Conservation (phyloP, 1,140 invertebrate species). For the Scylla paramamosain region DNA sequence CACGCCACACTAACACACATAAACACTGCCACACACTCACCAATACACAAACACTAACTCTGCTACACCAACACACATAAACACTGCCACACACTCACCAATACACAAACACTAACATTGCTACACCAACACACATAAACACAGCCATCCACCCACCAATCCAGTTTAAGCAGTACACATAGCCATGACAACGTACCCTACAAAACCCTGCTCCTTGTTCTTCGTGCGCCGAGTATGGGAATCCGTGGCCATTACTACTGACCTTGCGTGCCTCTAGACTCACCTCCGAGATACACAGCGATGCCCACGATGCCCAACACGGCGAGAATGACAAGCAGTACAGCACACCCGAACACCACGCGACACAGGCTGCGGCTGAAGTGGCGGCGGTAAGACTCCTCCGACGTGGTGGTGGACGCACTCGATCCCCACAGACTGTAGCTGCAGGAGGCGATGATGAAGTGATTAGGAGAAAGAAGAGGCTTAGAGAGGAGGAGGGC, state of each 20-base stretch:
- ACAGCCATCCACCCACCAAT: not conserved
- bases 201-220: too few relatives aligned
- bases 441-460: constrained; percentile 55
- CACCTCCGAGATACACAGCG: constrained; percentile 88
- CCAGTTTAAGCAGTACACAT: too few relatives aligned
- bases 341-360: constrained; percentile 85
- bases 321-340: constrained; percentile 86
- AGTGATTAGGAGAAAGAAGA: too few relatives aligned
- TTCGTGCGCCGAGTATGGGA: too few relatives aligned
- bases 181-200: too few relatives aligned
- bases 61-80: not conserved
- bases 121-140: not conserved
- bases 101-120: not conserved
- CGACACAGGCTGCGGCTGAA: constrained; percentile 82
- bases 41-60: too few relatives aligned
- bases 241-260: too few relatives aligned
- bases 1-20: too few relatives aligned
- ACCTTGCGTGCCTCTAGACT: constrained; percentile 77
- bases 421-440: constrained; percentile 75
- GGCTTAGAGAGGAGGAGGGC: not conserved
- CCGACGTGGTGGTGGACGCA: constrained; percentile 66
- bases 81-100: too few relatives aligned
- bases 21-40: too few relatives aligned
- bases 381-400: constrained; percentile 72
- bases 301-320: constrained; percentile 88